Evolutionary conservation across 2,797 vertebrate species (phyloP).

Genomic region (Lycodopsis pacificus): DNA sequence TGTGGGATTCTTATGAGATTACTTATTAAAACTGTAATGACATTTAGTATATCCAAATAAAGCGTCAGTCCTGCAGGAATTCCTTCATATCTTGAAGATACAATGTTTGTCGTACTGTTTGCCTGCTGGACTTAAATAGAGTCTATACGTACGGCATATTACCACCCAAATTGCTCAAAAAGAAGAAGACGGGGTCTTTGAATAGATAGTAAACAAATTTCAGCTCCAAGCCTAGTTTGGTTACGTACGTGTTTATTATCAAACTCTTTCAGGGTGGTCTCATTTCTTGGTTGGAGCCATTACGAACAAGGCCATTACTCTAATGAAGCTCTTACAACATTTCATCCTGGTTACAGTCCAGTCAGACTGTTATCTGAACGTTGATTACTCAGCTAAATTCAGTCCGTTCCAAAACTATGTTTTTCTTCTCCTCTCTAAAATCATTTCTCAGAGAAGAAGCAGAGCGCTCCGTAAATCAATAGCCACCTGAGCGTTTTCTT

Average conservation of each 20-base stretch:
- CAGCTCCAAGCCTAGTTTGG: constrained; percentile 7
- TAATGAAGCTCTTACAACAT: constrained; percentile 34
- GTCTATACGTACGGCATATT: neutral
- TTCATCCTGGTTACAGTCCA: constrained; percentile 20
- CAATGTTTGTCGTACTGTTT: neutral
- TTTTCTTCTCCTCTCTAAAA: constrained; percentile 42
- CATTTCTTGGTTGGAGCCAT: constrained; percentile 12
- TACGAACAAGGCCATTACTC: constrained; percentile 22
- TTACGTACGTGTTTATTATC: neutral
- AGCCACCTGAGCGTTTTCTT: constrained; percentile 60
- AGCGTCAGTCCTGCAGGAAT: neutral
- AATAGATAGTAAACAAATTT: constrained; percentile 8
- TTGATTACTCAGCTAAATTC: constrained; percentile 53
- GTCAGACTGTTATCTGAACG: constrained; percentile 28
- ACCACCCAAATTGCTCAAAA: neutral
- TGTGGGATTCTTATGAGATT: constrained; percentile 27
- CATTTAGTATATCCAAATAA: neutral
- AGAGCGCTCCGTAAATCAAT: constrained; percentile 72
- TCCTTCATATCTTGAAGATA: neutral
- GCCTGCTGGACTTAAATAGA: neutral
- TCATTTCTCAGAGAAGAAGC: constrained; percentile 70
- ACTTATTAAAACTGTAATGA: constrained; percentile 6
- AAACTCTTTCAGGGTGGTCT: neutral
- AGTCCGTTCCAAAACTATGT: constrained; percentile 10
- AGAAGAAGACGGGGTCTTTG: neutral